Percentiles rank a stretch among this genome's conserved stretches.
Conservation (phyloP, 2,113 vertebrate species). For the Astatoreochromis straeleni region DNA sequence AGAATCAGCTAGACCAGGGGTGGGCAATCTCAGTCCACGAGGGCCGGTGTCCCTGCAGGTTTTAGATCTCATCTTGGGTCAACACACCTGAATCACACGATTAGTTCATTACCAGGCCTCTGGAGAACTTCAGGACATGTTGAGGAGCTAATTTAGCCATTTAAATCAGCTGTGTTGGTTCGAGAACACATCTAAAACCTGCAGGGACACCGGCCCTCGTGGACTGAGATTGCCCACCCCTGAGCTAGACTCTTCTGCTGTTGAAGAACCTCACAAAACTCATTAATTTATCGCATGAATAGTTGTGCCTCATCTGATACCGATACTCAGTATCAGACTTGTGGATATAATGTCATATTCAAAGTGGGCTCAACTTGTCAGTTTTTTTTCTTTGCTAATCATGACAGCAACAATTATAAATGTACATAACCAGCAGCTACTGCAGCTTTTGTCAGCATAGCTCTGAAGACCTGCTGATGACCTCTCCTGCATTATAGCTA, state of each 20-base stretch:
- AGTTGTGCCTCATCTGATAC: not conserved
- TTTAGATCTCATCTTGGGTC: too few species aligned
- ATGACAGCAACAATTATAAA: not conserved
- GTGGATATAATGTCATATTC: not conserved
- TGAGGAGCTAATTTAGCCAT: too few species aligned
- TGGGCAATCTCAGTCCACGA: too few species aligned
- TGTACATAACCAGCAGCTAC: not conserved
- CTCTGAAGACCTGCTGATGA: not conserved
- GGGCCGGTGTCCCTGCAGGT: too few species aligned
- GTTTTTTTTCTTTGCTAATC: not conserved
- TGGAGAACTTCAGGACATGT: too few species aligned
- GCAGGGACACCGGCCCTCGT: too few species aligned
- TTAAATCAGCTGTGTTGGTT: too few species aligned
- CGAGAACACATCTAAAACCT: too few species aligned
- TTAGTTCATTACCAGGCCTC: too few species aligned
- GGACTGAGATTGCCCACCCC: too few species aligned
- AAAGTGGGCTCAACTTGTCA: not conserved
- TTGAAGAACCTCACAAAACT: not conserved
- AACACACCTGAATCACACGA: too few species aligned
- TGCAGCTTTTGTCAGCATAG: not conserved
- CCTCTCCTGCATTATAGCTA: not conserved
- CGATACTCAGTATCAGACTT: not conserved
- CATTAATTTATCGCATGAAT: not conserved
- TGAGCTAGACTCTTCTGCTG: not conserved
- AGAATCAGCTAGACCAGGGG: not conserved